Evolutionary conservation across 2,113 vertebrate species (phyloP).

Genomic region (Pseudolaguvia tuberculata): DNA sequence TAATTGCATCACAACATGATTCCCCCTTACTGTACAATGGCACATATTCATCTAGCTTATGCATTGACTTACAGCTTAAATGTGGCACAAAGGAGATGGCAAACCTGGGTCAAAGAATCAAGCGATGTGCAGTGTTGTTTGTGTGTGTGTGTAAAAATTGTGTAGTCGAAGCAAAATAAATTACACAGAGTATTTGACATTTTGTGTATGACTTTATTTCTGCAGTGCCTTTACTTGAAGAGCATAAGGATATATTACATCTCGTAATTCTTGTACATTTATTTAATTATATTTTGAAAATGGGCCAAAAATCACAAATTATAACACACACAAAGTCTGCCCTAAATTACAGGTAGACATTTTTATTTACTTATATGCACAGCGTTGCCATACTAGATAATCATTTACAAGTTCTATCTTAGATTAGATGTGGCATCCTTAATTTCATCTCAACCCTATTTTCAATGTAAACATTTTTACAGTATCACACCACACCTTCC

Average conservation of each 20-base stretch:
- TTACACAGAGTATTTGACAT: not conserved
- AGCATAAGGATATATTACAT: not conserved
- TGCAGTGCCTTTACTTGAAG: conserved; percentile 11
- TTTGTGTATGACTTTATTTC: not conserved
- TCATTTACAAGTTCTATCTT: conserved; percentile 12
- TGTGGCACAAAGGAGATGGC: conserved; percentile 60
- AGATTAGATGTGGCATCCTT: not conserved
- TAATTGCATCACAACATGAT: conserved; percentile 89
- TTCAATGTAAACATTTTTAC: not conserved
- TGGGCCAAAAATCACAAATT: not conserved
- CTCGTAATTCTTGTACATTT: not conserved
- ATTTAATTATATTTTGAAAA: not conserved
- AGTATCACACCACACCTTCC: not conserved
- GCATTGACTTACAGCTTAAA: conserved; percentile 60
- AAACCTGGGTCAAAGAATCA: conserved; percentile 33
- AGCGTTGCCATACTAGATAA: not conserved
- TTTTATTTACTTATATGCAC: not conserved
- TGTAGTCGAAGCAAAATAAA: not conserved
- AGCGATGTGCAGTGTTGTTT: conserved; percentile 22
- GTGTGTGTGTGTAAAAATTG: not conserved
- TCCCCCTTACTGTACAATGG: conserved; percentile 65
- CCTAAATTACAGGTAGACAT: not conserved
- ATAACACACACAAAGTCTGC: not conserved
- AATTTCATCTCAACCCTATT: not conserved
- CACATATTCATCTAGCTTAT: conserved; percentile 71